Conservation (phyloP, 92 coral and sea anemone species). For the Diadumene lineata region DNA sequence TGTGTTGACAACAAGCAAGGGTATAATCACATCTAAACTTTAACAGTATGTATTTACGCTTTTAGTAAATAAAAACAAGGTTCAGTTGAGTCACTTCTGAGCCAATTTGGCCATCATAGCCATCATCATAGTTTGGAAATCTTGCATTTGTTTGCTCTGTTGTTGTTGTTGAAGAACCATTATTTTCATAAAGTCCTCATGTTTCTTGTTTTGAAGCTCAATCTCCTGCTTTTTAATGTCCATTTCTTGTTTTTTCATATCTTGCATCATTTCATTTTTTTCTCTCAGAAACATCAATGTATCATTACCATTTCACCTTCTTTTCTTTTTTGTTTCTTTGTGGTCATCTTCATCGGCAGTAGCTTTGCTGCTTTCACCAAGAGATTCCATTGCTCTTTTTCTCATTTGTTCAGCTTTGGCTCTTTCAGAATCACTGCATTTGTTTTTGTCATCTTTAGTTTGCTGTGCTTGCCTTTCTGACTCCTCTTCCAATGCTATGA, state of each 20-base stretch:
- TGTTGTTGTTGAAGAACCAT: constrained; percentile 39
- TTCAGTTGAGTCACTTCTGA: neutral
- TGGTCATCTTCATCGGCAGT: constrained; percentile 23
- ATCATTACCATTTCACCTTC: constrained; percentile 38
- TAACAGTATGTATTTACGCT: neutral
- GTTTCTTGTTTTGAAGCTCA: constrained; percentile 28
- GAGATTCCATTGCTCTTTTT: constrained; percentile 30
- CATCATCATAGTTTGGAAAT: constrained; percentile 47
- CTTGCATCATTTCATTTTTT: constrained; percentile 7
- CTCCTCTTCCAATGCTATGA: constrained; percentile 44
- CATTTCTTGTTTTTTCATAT: constrained; percentile 31
- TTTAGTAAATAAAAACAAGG: neutral
- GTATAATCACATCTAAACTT: neutral
- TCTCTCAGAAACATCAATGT: constrained; percentile 29
- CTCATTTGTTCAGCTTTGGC: constrained; percentile 31
- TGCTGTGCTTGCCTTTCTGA: constrained; percentile 29
- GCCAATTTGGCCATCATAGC: constrained; percentile 5
- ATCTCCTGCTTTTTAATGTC: constrained; percentile 31
- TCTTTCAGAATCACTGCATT: constrained; percentile 7
- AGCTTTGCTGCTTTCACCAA: constrained; percentile 22
- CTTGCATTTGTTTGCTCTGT: constrained; percentile 37
- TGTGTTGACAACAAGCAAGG: neutral
- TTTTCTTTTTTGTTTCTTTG: constrained; percentile 14
- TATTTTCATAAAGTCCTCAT: constrained; percentile 36
- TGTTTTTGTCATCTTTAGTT: constrained; percentile 26